A percentile compares a stretch with the other conserved stretches of the same genome.
Evolutionary conservation across 2,113 vertebrate species (phyloP).

Genomic region (Leucosticte australis): DNA sequence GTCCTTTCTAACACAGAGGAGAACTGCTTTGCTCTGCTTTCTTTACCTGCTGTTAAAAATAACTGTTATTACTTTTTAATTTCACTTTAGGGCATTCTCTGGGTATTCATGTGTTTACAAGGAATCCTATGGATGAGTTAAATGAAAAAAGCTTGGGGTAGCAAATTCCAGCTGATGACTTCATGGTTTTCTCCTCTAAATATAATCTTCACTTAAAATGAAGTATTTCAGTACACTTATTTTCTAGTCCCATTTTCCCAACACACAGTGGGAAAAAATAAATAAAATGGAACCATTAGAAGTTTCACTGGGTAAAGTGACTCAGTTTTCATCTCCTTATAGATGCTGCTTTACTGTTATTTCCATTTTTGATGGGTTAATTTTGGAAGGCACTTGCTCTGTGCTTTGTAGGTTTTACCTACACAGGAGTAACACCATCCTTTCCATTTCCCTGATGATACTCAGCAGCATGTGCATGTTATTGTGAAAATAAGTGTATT

Average conservation of each 20-base stretch:
- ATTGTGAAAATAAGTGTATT: not conserved
- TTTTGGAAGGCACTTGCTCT: not conserved
- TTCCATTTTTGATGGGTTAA: not conserved
- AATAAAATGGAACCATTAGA: not conserved
- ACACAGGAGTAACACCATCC: not conserved
- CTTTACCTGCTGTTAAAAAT: conserved; percentile 21
- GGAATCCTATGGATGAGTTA: not conserved
- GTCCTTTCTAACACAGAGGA: not conserved
- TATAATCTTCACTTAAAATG: not conserved
- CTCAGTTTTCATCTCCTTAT: not conserved
- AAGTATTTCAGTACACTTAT: not conserved
- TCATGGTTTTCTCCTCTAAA: not conserved
- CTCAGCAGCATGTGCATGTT: not conserved
- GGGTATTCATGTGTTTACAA: not conserved
- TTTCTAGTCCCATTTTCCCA: not conserved
- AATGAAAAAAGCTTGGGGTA: not conserved
- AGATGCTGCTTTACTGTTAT: not conserved
- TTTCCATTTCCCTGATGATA: not conserved
- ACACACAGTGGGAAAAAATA: not conserved
- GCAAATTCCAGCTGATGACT: not conserved
- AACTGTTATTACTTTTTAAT: conserved; percentile 47
- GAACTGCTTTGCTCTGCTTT: not conserved
- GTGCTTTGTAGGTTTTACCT: not conserved
- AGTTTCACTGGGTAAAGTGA: not conserved
- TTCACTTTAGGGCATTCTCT: conserved; percentile 26